phyloP scores from a whole-genome alignment of 2,797 vertebrate genomes.

The Tamandua tetradactyla region DNA sequence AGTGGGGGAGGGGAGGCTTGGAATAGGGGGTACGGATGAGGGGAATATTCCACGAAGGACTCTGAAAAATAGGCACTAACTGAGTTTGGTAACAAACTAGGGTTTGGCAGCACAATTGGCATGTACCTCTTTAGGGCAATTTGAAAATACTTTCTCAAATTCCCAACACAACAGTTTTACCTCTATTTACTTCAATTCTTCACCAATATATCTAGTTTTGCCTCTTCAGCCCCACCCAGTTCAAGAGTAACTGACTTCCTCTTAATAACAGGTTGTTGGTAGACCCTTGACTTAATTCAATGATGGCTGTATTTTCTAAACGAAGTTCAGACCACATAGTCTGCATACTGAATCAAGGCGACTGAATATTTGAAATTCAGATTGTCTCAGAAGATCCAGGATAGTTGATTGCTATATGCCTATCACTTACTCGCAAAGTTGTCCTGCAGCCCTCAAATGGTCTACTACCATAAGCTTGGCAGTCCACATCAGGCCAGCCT shows the following conservation, averaged over 20 bases:
- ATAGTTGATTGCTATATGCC: not conserved
- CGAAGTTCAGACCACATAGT: slow-evolving; percentile 25
- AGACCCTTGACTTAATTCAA: not conserved
- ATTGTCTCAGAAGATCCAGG: not conserved
- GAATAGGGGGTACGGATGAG: not conserved
- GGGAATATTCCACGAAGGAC: not conserved
- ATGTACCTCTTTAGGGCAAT: not conserved
- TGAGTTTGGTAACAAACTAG: not conserved
- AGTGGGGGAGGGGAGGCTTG: slow-evolving; percentile 58
- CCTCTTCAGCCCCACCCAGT: not conserved
- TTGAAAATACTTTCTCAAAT: slow-evolving; percentile 26
- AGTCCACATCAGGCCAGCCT: not conserved
- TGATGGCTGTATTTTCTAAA: slow-evolving; percentile 22
- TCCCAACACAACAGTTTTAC: slow-evolving; percentile 26
- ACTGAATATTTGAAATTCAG: slow-evolving; percentile 18
- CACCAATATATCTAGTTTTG: slow-evolving; percentile 9
- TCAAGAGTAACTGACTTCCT: slow-evolving; percentile 46
- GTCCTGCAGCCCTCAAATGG: not conserved
- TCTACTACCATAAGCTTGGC: not conserved
- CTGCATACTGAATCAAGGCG: not conserved
- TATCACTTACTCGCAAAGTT: slow-evolving; percentile 3
- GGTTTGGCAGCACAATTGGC: not conserved
- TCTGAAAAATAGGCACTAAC: not conserved
- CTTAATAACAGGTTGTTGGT: not conserved
- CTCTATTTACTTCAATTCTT: not conserved